A percentile compares a stretch with the other conserved stretches of the same genome.
Evolutionary conservation across 2,113 vertebrate genomes (phyloP).

Genomic region (Lota lota): DNA sequence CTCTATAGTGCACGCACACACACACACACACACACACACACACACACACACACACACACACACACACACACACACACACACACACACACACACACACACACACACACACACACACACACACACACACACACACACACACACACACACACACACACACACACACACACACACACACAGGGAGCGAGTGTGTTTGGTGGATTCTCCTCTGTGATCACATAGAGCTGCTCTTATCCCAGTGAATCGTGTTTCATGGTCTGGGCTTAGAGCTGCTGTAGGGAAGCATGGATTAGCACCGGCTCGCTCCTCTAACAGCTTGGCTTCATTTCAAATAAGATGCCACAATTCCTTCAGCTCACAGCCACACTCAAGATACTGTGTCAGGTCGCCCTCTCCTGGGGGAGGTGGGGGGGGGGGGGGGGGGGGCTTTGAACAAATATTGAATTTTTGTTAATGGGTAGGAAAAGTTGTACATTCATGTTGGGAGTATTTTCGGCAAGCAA

Average conservation of each 20-base stretch:
- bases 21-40: conserved; percentile 5
- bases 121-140: conserved; percentile 3
- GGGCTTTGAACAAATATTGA: not conserved
- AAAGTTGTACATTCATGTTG: not conserved
- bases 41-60: conserved; percentile 9
- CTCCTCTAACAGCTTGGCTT: conserved; percentile 35
- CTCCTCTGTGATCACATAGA: conserved; percentile 66
- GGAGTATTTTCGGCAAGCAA: not conserved
- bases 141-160: conserved; percentile 16
- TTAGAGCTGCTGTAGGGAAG: not conserved
- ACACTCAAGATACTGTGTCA: not conserved
- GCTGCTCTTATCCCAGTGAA: conserved; percentile 63
- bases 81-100: too few relatives aligned
- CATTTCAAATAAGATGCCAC: conserved; percentile 55
- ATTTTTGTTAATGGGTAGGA: not conserved
- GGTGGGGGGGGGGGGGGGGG: not conserved
- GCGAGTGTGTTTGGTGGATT: not conserved
- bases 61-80: too few relatives aligned
- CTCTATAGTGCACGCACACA: not conserved
- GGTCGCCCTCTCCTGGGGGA: not conserved
- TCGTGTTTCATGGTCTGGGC: conserved; percentile 51
- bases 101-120: conserved; percentile 6
- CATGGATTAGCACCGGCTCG: conserved; percentile 1
- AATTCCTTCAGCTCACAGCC: conserved; percentile 36
- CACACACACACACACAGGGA: not conserved